phyloP scores from a whole-genome alignment of 2,113 vertebrate species.

The Hippocampus zosterae region DNA sequence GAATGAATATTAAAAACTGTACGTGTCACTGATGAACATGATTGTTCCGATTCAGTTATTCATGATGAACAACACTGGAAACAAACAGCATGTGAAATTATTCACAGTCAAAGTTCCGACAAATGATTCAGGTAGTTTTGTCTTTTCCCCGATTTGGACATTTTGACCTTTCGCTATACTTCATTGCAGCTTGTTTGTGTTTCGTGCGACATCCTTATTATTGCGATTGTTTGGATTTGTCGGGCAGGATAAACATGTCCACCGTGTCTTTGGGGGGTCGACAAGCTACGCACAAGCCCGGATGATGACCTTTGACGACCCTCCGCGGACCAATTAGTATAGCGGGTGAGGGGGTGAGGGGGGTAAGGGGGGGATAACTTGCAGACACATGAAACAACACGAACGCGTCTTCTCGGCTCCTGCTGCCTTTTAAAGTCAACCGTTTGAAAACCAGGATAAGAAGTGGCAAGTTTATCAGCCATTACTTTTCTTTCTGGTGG shows the following conservation, averaged over 20 bases:
- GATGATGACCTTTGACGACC: slow-evolving; percentile 39
- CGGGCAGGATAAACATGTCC: neutral
- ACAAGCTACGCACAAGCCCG: slow-evolving; percentile 17
- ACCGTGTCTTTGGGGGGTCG: slow-evolving; percentile 15
- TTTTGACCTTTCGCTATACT: slow-evolving; percentile 43
- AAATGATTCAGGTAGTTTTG: neutral
- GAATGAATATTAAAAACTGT: too few species aligned
- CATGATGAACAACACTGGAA: neutral
- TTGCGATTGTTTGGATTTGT: slow-evolving; percentile 8
- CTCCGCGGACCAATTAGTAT: slow-evolving; percentile 18
- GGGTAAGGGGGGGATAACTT: neutral
- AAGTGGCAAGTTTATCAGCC: too few species aligned
- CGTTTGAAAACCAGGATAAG: too few species aligned
- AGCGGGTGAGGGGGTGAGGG: neutral
- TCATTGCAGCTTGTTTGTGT: slow-evolving; percentile 37
- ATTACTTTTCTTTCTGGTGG: too few species aligned
- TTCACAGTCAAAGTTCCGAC: neutral
- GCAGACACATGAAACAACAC: neutral
- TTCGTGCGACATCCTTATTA: slow-evolving; percentile 23
- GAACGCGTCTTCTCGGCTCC: slow-evolving; percentile 5
- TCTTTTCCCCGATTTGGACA: slow-evolving; percentile 5
- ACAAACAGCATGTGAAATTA: neutral
- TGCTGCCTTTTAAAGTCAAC: slow-evolving; percentile 1
- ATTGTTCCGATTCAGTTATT: neutral
- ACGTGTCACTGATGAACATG: neutral